phyloP scores from a whole-genome alignment of 1,140 invertebrate species.

The Nasonia giraulti region DNA sequence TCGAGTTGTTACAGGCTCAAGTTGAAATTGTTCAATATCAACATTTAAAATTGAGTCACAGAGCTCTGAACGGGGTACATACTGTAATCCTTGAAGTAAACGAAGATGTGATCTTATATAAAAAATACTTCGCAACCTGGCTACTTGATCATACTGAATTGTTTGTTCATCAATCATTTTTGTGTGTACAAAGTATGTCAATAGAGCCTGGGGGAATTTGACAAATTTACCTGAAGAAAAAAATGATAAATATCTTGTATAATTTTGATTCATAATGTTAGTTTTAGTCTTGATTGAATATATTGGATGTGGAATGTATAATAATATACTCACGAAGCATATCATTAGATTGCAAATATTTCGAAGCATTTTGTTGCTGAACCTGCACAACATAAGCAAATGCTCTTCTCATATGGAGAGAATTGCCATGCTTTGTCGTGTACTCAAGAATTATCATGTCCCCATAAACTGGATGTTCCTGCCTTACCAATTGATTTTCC shows the following conservation, averaged over 20 bases:
- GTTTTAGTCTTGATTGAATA: neutral
- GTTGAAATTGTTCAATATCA: conserved; percentile 59
- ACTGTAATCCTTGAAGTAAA: conserved; percentile 72
- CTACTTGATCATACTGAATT: conserved; percentile 50
- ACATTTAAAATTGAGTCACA: conserved; percentile 64
- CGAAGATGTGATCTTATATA: conserved; percentile 63
- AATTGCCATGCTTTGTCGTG: neutral
- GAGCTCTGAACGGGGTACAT: conserved; percentile 69
- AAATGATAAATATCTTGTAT: conserved; percentile 28
- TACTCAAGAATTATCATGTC: conserved; percentile 63
- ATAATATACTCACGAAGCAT: conserved; percentile 49
- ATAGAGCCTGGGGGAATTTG: conserved; percentile 52
- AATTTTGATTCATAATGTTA: neutral
- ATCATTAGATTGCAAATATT: conserved; percentile 55
- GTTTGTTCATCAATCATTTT: conserved; percentile 54
- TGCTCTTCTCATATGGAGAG: conserved; percentile 49
- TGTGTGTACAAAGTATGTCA: conserved; percentile 60
- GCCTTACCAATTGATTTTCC: conserved; percentile 47
- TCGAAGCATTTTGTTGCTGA: conserved; percentile 50
- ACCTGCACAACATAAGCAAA: conserved; percentile 60
- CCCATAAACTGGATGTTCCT: conserved; percentile 57
- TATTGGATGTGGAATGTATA: neutral
- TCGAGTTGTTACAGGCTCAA: conserved; percentile 47
- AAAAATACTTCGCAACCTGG: conserved; percentile 57
- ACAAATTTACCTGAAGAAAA: conserved; percentile 51